Base-by-base conservation (phyloP, 2,113 vertebrate species). In the Hippocampus zosterae region DNA sequence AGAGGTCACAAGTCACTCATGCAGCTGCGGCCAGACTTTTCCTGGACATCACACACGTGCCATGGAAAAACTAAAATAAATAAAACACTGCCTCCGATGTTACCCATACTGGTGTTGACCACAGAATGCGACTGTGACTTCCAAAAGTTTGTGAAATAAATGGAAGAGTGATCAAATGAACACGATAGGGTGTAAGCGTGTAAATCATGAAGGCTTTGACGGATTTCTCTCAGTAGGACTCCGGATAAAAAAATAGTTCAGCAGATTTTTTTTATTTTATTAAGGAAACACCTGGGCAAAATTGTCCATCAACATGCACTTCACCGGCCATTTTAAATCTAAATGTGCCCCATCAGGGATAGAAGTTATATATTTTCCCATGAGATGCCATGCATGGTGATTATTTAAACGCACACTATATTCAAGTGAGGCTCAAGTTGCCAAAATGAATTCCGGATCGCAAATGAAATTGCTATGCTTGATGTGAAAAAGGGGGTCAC, bases 1-100 rank as follows among this genome's bases (percentile, higher is more conserved):
- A 61, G 69, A 65, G 73, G 61, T 56, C 67, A 68, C 65, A 2
- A 56, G 56, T 50, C 42, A 48, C 25, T 40, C 52, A 67, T 53
- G 70, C 69, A 71, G 78, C 82, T 79, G 61, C 64, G 78, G 75
- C 77, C 85, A 88, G 77, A 83, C 72, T 1, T 82, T 85, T 87
- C 85, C 85, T 87, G 80, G 78, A 79, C 53, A 52, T 81, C 74
- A 84, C 65, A 76, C 81, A 84, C 52, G 63, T 85, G 81, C 65
- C 8, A 40, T 69, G 78, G 81, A 86, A 84, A 86, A 88, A 86
- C 67, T 10, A 12, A 42, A 42, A 42, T 10, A 42, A 42, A 42
- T 10, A 42, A 80, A 70, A 74, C 56, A 74, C 50, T 29, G 0
- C 70, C 73, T 83, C 80, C 67, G 77, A 67, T 2, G n/a, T 76